These are phyloP conservation scores for Echiichthys vipera DNA, from an alignment of 2,797 vertebrate species.

Conservation along the genomic window DNA sequence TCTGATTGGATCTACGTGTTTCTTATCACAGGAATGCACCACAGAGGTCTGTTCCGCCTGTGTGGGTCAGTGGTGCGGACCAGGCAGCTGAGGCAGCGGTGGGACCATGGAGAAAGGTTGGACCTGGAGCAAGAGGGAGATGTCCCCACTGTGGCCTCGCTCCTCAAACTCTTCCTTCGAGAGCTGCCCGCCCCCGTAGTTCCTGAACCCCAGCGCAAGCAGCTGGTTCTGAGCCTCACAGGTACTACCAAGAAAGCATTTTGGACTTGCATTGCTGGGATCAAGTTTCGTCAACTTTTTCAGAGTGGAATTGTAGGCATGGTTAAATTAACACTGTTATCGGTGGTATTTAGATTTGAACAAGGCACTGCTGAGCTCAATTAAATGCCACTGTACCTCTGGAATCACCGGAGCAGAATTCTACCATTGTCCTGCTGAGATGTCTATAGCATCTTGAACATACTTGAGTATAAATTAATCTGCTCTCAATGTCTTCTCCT, in stretches of 20 bases:
- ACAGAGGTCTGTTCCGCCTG: conserved; percentile 84
- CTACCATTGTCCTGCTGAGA: too few relatives aligned
- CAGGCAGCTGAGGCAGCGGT: conserved; percentile 81
- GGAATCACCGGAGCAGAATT: too few relatives aligned
- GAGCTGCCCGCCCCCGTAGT: conserved; percentile 86
- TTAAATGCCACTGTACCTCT: neutral
- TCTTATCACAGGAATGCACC: conserved; percentile 76
- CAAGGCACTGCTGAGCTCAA: neutral
- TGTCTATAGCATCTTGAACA: neutral
- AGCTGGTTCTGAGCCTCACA: conserved; percentile 76
- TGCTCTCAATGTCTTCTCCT: neutral
- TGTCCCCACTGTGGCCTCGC: conserved; percentile 84
- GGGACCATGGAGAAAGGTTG: conserved; percentile 82
- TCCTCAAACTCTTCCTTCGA: conserved; percentile 89
- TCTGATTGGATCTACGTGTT: neutral
- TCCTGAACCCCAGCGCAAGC: conserved; percentile 77
- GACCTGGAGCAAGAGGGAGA: conserved; percentile 82
- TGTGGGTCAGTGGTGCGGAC: conserved; percentile 82
- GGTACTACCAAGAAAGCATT: conserved; percentile 68
- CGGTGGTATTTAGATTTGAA: neutral
- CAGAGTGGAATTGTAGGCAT: neutral
- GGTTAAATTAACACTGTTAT: neutral
- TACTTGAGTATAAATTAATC: neutral
- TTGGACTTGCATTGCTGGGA: neutral
- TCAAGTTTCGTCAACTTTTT: neutral